Conservation (phyloP, 1,140 invertebrate genomes). For the Drosophila sucinea region DNA sequence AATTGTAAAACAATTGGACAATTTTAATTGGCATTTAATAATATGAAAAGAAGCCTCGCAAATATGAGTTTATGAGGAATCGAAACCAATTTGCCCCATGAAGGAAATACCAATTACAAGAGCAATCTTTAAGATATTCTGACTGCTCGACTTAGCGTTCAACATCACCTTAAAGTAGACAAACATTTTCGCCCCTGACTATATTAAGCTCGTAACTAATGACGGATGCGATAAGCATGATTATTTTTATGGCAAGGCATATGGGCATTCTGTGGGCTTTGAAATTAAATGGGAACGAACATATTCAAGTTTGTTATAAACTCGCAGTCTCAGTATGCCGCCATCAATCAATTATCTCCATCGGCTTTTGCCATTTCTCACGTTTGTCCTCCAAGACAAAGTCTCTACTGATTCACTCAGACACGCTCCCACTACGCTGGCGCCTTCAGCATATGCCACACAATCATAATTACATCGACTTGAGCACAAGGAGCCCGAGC, state of each 20-base stretch:
- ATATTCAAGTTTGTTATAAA: conserved; percentile 1
- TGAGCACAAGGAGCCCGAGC: conserved; percentile 38
- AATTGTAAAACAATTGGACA: no score
- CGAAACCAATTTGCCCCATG: no score
- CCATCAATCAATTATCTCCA: conserved; percentile 15
- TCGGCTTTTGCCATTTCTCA: conserved; percentile 14
- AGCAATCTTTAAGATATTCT: no score
- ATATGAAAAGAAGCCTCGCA: no score
- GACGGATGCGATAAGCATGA: not conserved
- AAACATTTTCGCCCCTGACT: not conserved
- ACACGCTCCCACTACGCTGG: conserved; percentile 32
- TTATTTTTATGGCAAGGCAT: not conserved
- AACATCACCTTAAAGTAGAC: no score
- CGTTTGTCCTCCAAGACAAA: conserved; percentile 17
- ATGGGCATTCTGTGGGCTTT: not conserved
- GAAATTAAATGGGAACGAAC: not conserved
- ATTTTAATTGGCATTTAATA: no score
- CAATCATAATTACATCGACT: conserved; percentile 69
- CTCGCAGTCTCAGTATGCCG: not conserved
- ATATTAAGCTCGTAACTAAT: not conserved
- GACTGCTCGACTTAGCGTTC: no score
- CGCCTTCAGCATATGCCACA: conserved; percentile 60
- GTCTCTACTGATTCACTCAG: conserved; percentile 20
- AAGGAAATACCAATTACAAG: no score
- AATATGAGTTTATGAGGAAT: no score